Evolutionary conservation across 2,113 vertebrate species (phyloP).

Genomic region (Pao palembangensis): DNA sequence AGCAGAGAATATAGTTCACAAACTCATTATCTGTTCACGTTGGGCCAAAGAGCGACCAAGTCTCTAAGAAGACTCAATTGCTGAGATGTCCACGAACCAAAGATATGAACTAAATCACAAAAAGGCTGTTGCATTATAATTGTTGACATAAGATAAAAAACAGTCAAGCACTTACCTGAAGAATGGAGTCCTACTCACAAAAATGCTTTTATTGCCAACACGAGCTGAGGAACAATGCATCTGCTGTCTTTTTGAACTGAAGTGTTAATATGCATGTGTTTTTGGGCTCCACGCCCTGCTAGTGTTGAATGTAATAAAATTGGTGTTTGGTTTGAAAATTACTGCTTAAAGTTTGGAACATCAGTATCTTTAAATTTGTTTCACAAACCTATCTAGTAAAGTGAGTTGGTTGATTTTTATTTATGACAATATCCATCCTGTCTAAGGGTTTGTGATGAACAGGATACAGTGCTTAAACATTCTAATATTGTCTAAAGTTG

Average conservation of each 20-base stretch:
- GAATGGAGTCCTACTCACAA: slow-evolving; percentile 18
- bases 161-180: slow-evolving; percentile 7
- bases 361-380: slow-evolving; percentile 15
- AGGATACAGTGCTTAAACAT: too few relatives aligned
- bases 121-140: slow-evolving; percentile 23
- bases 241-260: slow-evolving; percentile 22
- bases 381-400: slow-evolving; percentile 12
- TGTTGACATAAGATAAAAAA: background rate
- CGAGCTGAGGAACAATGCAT: slow-evolving; percentile 15
- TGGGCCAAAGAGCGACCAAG: slow-evolving; percentile 26
- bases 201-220: slow-evolving; percentile 9
- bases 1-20: too few relatives aligned
- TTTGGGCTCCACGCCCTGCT: background rate
- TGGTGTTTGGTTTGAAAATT: slow-evolving; percentile 16
- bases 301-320: slow-evolving; percentile 33
- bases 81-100: slow-evolving; percentile 53
- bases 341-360: background rate
- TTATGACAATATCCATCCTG: too few relatives aligned
- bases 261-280: slow-evolving; percentile 29
- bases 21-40: background rate
- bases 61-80: slow-evolving; percentile 6
- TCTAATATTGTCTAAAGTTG: too few relatives aligned
- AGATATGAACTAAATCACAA: slow-evolving; percentile 44
- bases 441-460: too few relatives aligned
- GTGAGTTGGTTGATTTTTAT: too few relatives aligned